Evolutionary conservation across 2,888 invertebrate species (phyloP).

Genomic region (Abscondita cerata): DNA sequence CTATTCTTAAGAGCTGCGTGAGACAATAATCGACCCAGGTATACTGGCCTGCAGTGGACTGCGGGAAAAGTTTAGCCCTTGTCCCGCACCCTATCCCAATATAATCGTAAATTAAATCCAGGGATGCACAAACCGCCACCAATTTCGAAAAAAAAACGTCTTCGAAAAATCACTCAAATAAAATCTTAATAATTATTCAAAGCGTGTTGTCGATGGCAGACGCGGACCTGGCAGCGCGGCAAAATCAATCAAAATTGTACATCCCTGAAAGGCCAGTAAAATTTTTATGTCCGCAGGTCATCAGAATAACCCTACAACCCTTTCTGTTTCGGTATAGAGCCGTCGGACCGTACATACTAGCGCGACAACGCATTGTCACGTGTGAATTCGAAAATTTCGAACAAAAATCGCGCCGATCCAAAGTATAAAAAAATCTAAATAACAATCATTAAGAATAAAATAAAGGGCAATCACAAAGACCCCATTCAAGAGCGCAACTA

Average conservation of each 20-base stretch:
- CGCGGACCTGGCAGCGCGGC: no score
- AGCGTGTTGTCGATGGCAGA: no score
- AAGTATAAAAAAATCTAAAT: not conserved
- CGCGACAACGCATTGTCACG: conserved; percentile 36
- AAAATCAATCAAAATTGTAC: no score
- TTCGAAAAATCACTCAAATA: no score
- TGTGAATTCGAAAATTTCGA: not conserved
- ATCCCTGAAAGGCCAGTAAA: conserved; percentile 41
- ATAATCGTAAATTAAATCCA: conserved; percentile 24
- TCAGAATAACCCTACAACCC: conserved; percentile 42
- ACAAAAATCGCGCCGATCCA: not conserved
- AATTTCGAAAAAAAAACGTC: no score
- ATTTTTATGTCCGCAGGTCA: conserved; percentile 49
- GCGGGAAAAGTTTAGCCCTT: conserved; percentile 35
- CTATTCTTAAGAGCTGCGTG: conserved; percentile 51
- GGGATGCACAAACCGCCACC: conserved; percentile 42
- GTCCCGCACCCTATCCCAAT: conserved; percentile 34
- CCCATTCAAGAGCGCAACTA: conserved; percentile 21
- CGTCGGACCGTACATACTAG: conserved; percentile 32
- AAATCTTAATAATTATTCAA: no score
- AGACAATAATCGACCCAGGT: conserved; percentile 37
- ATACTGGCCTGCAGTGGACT: conserved; percentile 37
- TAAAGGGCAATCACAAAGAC: conserved; percentile 12
- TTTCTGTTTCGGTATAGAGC: conserved; percentile 26
- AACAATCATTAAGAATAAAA: conserved; percentile 17